These are phyloP conservation scores for Dicentrarchus labrax DNA, from an alignment of 2,113 vertebrate genomes.

Conservation along the genomic window DNA sequence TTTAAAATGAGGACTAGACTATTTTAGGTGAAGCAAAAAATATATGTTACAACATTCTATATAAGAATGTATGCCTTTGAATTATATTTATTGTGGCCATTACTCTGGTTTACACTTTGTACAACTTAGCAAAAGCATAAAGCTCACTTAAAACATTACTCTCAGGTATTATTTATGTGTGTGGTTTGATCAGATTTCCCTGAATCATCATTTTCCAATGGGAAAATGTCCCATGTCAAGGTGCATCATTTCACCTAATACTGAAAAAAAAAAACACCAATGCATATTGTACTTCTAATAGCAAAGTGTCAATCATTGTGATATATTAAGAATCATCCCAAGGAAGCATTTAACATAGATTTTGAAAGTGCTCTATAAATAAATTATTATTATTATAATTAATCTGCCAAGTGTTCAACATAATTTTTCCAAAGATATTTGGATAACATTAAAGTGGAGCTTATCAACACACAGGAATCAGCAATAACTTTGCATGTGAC, in stretches of 20 bases:
- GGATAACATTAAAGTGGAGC: conserved; percentile 37
- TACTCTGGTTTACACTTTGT: conserved; percentile 21
- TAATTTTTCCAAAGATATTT: conserved; percentile 34
- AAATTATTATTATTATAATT: too few relatives aligned
- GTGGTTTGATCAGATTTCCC: not conserved
- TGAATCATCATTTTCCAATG: not conserved
- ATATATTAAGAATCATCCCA: conserved; percentile 6
- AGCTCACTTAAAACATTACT: conserved; percentile 6
- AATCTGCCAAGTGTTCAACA: conserved; percentile 18
- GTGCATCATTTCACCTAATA: too few relatives aligned
- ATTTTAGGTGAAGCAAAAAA: not conserved
- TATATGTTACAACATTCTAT: not conserved
- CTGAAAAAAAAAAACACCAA: too few relatives aligned
- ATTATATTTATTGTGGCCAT: not conserved
- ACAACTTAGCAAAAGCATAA: conserved; percentile 3
- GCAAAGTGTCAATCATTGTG: not conserved
- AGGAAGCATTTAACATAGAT: too few relatives aligned
- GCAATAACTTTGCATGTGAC: conserved; percentile 58
- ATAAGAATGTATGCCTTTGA: not conserved
- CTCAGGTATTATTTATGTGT: not conserved
- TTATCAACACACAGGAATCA: conserved; percentile 53
- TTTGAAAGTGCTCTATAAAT: too few relatives aligned
- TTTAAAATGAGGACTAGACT: not conserved
- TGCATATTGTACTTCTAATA: conserved; percentile 1
- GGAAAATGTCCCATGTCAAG: not conserved